Conservation (phyloP, 2,797 vertebrate species). For the Gobionotothen gibberifrons region DNA sequence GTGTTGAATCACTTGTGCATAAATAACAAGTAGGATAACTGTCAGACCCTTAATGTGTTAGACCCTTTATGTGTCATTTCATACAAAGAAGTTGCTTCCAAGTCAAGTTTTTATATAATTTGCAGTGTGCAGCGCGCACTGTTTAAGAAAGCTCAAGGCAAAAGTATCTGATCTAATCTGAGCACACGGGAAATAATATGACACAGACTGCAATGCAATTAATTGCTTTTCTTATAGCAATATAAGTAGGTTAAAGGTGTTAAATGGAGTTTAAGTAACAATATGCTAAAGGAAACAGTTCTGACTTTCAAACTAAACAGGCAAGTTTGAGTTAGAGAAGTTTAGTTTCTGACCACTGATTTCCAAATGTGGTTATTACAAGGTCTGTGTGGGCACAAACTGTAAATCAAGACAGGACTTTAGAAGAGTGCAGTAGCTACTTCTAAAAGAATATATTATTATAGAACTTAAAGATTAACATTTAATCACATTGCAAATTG, state of each 20-base stretch:
- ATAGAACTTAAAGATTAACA: neutral
- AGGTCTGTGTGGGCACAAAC: too few species aligned
- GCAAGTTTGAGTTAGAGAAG: too few species aligned
- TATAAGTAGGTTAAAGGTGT: neutral
- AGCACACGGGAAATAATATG: neutral
- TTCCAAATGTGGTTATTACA: too few species aligned
- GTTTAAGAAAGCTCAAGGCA: conserved; percentile 6
- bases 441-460: too few species aligned
- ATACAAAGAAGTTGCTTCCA: conserved; percentile 17
- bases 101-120: conserved; percentile 18
- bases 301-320: neutral
- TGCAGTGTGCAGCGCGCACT: neutral
- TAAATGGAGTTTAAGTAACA: neutral
- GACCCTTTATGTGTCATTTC: neutral
- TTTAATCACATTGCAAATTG: neutral
- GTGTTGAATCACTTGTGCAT: neutral
- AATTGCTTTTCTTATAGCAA: neutral
- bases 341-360: too few species aligned
- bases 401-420: neutral
- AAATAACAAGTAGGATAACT: conserved; percentile 1
- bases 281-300: neutral
- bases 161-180: conserved; percentile 15
- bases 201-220: conserved; percentile 4
- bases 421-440: too few species aligned
- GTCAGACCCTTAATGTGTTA: conserved; percentile 4